Conservation (phyloP, 2,888 invertebrate species). For the Harpalus rufipes region DNA sequence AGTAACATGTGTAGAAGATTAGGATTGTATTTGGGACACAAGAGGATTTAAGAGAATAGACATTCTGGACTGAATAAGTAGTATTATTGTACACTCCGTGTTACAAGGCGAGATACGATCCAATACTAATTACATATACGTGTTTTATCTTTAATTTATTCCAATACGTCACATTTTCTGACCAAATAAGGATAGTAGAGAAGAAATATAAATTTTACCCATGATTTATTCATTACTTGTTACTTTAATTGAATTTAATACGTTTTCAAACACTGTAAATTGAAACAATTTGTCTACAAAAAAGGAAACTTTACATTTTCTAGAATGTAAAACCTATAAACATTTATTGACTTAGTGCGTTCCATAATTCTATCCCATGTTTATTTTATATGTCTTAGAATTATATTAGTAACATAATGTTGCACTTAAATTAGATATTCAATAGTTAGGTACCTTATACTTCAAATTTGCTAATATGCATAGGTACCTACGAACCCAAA, state of each 20-base stretch:
- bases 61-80: slow-evolving; percentile 40
- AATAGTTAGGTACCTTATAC: no score
- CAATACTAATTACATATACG: slow-evolving; percentile 32
- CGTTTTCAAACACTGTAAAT: not conserved
- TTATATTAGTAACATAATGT: no score
- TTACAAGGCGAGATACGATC: slow-evolving; percentile 31
- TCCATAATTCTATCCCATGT: not conserved
- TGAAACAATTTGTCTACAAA: slow-evolving; percentile 12
- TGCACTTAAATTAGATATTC: no score
- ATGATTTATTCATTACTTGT: slow-evolving; percentile 53
- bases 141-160: slow-evolving; percentile 53
- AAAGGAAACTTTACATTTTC: not conserved
- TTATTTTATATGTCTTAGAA: not conserved
- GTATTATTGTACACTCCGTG: slow-evolving; percentile 22
- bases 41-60: slow-evolving; percentile 13
- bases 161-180: slow-evolving; percentile 17
- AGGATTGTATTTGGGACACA: slow-evolving; percentile 39
- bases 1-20: slow-evolving; percentile 26
- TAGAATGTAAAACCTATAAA: not conserved
- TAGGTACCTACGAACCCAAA: no score
- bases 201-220: slow-evolving; percentile 19
- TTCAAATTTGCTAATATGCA: no score
- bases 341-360: not conserved
- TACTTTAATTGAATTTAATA: slow-evolving; percentile 45
- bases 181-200: slow-evolving; percentile 20